Evolutionary conservation across 2,888 invertebrate genomes (phyloP).

Genomic region (Meloe dianella): DNA sequence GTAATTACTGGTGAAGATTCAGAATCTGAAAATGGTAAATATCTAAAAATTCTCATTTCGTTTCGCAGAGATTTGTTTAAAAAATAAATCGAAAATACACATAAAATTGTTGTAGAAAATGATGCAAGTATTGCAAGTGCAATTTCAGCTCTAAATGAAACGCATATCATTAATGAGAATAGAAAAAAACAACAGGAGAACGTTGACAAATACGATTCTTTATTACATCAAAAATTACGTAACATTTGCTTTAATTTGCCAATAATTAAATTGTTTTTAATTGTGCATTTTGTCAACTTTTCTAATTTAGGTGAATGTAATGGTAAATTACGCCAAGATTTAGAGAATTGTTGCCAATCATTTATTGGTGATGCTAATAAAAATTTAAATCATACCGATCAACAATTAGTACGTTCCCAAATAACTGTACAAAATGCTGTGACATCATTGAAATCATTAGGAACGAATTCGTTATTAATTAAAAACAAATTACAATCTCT

Average conservation of each 20-base stretch:
- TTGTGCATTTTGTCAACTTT: too few species aligned
- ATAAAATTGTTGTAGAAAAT: constrained; percentile 49
- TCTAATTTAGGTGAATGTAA: constrained; percentile 56
- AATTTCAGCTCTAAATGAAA: constrained; percentile 44
- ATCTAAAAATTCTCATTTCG: neutral
- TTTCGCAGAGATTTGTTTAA: neutral
- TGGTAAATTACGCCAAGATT: constrained; percentile 45
- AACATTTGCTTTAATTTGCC: constrained; percentile 25
- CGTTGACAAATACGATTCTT: constrained; percentile 43
- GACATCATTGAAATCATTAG: constrained; percentile 51
- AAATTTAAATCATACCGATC: constrained; percentile 50
- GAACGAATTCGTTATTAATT: constrained; percentile 49
- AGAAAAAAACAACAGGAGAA: constrained; percentile 19
- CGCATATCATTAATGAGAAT: constrained; percentile 21
- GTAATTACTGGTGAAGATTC: constrained; percentile 56
- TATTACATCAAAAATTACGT: constrained; percentile 53
- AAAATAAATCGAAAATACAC: constrained; percentile 21
- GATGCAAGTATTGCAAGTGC: constrained; percentile 50
- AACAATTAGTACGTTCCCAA: constrained; percentile 55
- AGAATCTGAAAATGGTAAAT: constrained; percentile 55
- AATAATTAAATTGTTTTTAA: constrained; percentile 22
- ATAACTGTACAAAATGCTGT: constrained; percentile 54
- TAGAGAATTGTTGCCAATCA: constrained; percentile 47
- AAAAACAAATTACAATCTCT: constrained; percentile 53
- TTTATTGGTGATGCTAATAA: constrained; percentile 49